Percentiles rank a stretch among this genome's conserved stretches.
phyloP scores from a whole-genome alignment of 64 coral and sea anemone genomes.

The Exaiptasia diaphana region DNA sequence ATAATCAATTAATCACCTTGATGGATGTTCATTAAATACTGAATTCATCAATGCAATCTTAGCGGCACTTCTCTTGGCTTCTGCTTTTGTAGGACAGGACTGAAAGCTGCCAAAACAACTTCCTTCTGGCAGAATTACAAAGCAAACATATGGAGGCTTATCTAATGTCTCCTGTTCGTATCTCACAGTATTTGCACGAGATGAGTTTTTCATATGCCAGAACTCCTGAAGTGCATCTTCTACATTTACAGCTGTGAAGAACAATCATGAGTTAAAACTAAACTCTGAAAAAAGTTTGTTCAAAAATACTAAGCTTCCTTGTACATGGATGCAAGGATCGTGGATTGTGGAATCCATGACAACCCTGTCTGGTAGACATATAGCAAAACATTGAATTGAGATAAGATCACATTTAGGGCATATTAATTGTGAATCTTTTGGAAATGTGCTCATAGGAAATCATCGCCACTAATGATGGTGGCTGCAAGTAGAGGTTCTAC shows the following conservation, averaged over 20 bases:
- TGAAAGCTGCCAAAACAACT: conserved; percentile 94
- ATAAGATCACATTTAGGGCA: too few species aligned
- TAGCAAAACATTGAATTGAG: too few species aligned
- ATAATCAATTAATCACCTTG: conserved; percentile 52
- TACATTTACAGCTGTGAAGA: conserved; percentile 64
- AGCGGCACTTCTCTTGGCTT: conserved; percentile 79
- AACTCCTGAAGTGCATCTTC: conserved; percentile 87
- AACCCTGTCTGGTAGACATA: neutral
- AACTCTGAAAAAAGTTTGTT: neutral
- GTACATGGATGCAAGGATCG: neutral
- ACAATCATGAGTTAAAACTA: too few species aligned
- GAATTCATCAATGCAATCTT: conserved; percentile 96
- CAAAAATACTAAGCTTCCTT: neutral
- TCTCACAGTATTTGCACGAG: conserved; percentile 22
- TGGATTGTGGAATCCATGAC: neutral
- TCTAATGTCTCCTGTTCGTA: conserved; percentile 79
- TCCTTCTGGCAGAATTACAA: conserved; percentile 80
- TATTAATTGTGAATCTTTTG: too few species aligned
- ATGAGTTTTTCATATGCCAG: conserved; percentile 87
- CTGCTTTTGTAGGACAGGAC: conserved; percentile 80
- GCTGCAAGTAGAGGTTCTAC: too few species aligned
- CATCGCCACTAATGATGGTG: too few species aligned
- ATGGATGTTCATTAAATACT: conserved; percentile 92
- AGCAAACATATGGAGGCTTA: conserved; percentile 84
- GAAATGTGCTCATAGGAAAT: too few species aligned